These are phyloP conservation scores for Artemia franciscana DNA, from an alignment of 1,140 invertebrate species.

Conservation along the genomic window DNA sequence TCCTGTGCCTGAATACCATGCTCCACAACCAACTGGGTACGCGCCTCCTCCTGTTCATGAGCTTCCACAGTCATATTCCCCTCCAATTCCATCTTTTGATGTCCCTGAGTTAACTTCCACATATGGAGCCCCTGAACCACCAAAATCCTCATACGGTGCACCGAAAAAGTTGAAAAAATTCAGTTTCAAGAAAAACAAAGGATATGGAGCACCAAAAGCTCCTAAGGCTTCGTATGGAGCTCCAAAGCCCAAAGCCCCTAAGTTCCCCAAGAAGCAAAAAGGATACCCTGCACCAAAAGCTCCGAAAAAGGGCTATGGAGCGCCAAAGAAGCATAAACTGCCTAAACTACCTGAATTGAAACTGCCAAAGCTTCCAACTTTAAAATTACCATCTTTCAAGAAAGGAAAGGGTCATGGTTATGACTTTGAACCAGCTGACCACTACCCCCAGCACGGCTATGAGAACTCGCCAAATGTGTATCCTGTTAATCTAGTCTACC, in stretches of 20 bases:
- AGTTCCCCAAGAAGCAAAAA: conserved; percentile 5
- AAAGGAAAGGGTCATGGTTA: conserved; percentile 4
- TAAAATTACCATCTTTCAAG: not conserved
- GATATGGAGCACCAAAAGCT: conserved; percentile 8
- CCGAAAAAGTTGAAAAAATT: not conserved
- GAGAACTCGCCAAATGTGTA: conserved; percentile 5
- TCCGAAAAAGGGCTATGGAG: conserved; percentile 7
- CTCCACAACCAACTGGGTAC: not conserved
- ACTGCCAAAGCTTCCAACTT: conserved; percentile 4
- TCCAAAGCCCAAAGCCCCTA: conserved; percentile 6
- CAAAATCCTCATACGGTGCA: not conserved
- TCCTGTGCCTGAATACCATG: not conserved
- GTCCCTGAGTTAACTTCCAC: not conserved
- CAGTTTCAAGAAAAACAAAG: not conserved
- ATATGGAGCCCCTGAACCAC: conserved; percentile 6
- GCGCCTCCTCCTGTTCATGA: conserved; percentile 2
- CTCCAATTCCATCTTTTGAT: not conserved
- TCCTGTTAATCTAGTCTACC: conserved; percentile 8
- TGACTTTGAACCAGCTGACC: not conserved
- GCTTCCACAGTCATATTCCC: conserved; percentile 4
- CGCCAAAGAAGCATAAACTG: not conserved
- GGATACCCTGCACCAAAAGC: conserved; percentile 4
- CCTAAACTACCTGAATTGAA: not conserved
- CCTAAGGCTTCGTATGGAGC: conserved; percentile 10
- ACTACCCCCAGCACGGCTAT: conserved; percentile 9